Conservation (phyloP, 2,113 vertebrate genomes). For the Cettia cetti region DNA sequence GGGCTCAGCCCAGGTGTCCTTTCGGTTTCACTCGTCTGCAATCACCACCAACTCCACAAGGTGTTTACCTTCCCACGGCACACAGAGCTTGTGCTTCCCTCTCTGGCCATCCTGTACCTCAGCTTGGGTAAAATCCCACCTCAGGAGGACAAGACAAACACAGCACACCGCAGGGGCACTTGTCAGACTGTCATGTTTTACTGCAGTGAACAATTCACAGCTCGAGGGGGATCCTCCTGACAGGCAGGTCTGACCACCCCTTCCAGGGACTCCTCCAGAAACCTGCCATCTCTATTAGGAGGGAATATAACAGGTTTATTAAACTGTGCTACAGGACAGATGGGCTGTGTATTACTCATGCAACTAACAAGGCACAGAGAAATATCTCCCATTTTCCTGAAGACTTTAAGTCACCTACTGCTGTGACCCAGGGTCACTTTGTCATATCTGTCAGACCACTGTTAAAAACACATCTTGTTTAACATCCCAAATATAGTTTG, state of each 20-base stretch:
- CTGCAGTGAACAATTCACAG: neutral
- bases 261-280: neutral
- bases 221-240: neutral
- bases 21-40: neutral
- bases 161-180: neutral
- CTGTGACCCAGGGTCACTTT: neutral
- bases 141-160: fast-evolving
- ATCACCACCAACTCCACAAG: fast-evolving
- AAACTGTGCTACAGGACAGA: neutral
- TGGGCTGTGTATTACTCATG: neutral
- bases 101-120: neutral
- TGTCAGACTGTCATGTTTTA: neutral
- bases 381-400: neutral
- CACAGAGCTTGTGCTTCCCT: neutral
- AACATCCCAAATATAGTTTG: neutral
- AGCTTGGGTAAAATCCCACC: neutral
- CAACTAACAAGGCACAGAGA: neutral
- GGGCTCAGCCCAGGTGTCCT: neutral
- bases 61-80: neutral
- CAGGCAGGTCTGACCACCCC: neutral
- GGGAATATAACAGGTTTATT: neutral
- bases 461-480: neutral
- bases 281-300: neutral
- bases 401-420: neutral
- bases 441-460: neutral